Percentiles rank a stretch among this genome's conserved stretches.
Conservation (phyloP, 1,140 invertebrate species). For the Augochlora pura region DNA sequence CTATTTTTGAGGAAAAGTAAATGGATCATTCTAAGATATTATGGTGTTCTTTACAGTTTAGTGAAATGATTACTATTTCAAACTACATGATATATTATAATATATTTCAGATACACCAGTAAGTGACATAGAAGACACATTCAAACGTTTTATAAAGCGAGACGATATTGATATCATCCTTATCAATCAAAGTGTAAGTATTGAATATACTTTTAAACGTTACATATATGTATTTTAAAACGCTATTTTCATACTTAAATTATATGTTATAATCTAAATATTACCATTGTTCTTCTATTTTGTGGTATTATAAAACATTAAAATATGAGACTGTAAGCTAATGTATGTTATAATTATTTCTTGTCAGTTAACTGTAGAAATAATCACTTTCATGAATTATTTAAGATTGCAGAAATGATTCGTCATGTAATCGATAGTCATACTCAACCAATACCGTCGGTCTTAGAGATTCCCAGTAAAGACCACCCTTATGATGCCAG, state of each 20-base stretch:
- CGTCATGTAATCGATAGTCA: slow-evolving; percentile 97
- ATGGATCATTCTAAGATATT: no score
- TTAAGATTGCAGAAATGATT: slow-evolving; percentile 96
- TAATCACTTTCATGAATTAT: slow-evolving; percentile 8
- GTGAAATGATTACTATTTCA: no score
- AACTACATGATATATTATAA: slow-evolving; percentile 2
- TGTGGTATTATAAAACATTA: no score
- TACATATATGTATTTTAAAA: no score
- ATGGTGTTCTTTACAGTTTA: background rate
- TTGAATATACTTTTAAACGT: background rate
- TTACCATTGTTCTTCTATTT: no score
- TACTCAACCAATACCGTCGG: slow-evolving; percentile 94
- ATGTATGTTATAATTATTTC: no score
- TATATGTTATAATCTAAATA: no score
- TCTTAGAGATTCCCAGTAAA: slow-evolving; percentile 99
- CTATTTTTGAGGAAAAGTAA: background rate
- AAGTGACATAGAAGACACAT: slow-evolving; percentile 98
- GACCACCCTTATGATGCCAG: slow-evolving; percentile 99
- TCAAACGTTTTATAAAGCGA: slow-evolving; percentile 96
- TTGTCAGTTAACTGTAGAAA: background rate
- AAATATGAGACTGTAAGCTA: no score
- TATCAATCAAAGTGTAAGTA: slow-evolving; percentile 96
- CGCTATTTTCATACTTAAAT: no score
- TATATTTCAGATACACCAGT: slow-evolving; percentile 92
- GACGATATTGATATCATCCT: slow-evolving; percentile 99